Evolutionary conservation across 2,113 vertebrate species (phyloP).

Genomic region (Grallaria varia): DNA sequence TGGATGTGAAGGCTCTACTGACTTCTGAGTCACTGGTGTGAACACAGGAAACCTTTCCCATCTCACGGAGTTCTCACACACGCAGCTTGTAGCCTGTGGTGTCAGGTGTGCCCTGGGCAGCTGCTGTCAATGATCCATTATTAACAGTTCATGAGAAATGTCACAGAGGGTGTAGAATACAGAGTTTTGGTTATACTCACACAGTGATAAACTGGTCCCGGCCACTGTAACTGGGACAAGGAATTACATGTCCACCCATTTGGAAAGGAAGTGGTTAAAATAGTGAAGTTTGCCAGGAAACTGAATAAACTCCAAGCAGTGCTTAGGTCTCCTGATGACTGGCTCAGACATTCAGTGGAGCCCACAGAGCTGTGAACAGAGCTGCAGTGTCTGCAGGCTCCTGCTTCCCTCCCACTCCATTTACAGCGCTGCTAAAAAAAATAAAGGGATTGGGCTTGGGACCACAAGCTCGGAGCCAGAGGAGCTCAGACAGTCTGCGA

Average conservation of each 20-base stretch:
- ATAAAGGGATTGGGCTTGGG: neutral
- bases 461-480: neutral
- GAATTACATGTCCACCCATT: neutral
- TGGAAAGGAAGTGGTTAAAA: slow-evolving; percentile 49
- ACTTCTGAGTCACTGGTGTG: no score
- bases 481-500: neutral
- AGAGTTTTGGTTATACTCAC: no score
- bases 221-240: neutral
- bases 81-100: no score
- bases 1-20: no score
- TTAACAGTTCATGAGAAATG: no score
- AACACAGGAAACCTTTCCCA: no score
- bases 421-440: neutral
- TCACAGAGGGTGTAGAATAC: no score
- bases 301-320: slow-evolving; percentile 20
- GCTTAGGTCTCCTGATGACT: neutral
- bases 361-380: neutral
- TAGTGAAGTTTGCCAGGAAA: slow-evolving; percentile 44
- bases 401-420: slow-evolving; percentile 21
- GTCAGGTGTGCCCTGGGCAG: no score
- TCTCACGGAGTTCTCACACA: no score
- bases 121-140: no score
- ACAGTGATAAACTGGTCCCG: no score
- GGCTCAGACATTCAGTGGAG: neutral
- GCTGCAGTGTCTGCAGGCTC: neutral